Conservation (phyloP, 1,140 invertebrate genomes). For the Oryzaephilus surinamensis region DNA sequence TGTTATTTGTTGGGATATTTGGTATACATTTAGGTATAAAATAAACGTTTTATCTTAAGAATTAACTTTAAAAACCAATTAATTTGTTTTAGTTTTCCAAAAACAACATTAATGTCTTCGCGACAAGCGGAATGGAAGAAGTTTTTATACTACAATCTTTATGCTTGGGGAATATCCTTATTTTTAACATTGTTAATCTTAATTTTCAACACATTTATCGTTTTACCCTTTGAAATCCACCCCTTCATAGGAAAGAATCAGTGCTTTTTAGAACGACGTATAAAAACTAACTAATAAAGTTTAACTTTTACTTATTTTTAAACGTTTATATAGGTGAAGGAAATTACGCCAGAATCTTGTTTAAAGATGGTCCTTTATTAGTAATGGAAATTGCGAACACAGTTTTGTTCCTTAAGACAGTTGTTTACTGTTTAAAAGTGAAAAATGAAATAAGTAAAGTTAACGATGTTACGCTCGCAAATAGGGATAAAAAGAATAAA, state of each 20-base stretch:
- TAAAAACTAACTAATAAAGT: background rate
- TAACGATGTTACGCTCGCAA: slow-evolving; percentile 16
- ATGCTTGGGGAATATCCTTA: slow-evolving; percentile 48
- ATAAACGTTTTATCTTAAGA: background rate
- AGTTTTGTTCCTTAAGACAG: slow-evolving; percentile 54
- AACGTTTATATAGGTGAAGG: slow-evolving; percentile 11
- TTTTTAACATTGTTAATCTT: slow-evolving; percentile 30
- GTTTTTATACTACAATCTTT: slow-evolving; percentile 49
- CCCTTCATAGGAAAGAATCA: slow-evolving; percentile 16
- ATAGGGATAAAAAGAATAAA: slow-evolving; percentile 12
- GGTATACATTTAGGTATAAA: slow-evolving; percentile 69
- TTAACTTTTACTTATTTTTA: slow-evolving; percentile 10
- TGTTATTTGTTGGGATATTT: slow-evolving; percentile 82
- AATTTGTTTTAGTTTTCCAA: background rate
- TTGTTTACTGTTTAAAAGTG: slow-evolving; percentile 52
- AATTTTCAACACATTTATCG: slow-evolving; percentile 12
- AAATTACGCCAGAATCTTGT: slow-evolving; percentile 31
- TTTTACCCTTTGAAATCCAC: slow-evolving; percentile 18
- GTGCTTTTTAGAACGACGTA: slow-evolving; percentile 23
- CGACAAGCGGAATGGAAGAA: slow-evolving; percentile 37
- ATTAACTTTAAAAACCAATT: too few relatives aligned
- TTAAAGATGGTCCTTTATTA: too few relatives aligned
- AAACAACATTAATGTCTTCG: slow-evolving; percentile 6
- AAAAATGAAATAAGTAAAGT: slow-evolving; percentile 56
- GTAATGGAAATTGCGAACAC: slow-evolving; percentile 52